Evolutionary conservation across 2,888 invertebrate species (phyloP).

Genomic region (Gandaritis pyraliata): DNA sequence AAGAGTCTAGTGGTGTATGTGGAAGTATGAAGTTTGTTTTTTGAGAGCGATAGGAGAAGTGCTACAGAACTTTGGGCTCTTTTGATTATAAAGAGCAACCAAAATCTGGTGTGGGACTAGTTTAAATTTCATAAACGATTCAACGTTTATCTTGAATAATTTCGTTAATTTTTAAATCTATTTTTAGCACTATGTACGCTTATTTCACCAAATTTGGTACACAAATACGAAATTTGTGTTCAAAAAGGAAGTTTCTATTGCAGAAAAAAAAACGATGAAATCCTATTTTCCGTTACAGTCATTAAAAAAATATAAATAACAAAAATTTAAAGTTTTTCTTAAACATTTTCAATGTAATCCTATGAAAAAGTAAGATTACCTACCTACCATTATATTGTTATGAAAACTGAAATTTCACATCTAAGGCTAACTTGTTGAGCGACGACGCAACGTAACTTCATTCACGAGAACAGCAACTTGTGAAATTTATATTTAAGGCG

Average conservation of each 20-base stretch:
- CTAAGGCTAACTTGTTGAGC: constrained; percentile 72
- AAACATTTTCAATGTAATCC: constrained; percentile 14
- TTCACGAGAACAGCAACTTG: constrained; percentile 68
- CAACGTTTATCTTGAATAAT: too few species aligned
- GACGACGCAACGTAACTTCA: constrained; percentile 70
- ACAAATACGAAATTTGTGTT: too few species aligned
- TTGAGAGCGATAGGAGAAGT: constrained; percentile 14
- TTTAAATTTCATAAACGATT: too few species aligned
- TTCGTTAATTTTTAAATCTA: too few species aligned
- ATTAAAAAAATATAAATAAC: neutral
- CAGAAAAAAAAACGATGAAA: too few species aligned
- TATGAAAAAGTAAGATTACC: constrained; percentile 28
- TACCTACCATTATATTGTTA: constrained; percentile 35
- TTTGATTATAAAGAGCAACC: neutral
- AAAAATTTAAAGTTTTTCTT: neutral
- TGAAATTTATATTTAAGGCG: constrained; percentile 80
- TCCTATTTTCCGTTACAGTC: too few species aligned
- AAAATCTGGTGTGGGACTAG: neutral
- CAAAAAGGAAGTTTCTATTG: too few species aligned
- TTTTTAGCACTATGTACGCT: too few species aligned
- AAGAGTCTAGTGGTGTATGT: constrained; percentile 26
- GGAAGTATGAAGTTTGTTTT: constrained; percentile 33
- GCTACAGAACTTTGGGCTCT: constrained; percentile 5
- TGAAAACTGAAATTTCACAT: constrained; percentile 49
- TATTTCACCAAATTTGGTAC: too few species aligned